Evolutionary conservation across 2,888 invertebrate genomes (phyloP).

Genomic region (Drosophila emarginata): DNA sequence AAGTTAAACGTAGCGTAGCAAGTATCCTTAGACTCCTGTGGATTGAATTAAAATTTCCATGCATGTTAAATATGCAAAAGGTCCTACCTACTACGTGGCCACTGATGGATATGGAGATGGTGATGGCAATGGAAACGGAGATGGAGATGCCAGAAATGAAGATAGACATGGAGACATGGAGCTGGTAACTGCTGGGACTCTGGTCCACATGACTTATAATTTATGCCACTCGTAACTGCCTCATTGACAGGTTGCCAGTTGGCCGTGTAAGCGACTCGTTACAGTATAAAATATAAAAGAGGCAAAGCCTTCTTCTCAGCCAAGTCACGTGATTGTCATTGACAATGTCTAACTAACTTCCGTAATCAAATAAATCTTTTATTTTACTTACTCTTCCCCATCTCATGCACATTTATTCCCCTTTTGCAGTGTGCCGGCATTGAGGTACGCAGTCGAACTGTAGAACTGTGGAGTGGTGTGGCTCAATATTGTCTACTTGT

Average conservation of each 20-base stretch:
- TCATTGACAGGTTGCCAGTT: conserved; percentile 66
- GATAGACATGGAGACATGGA: conserved; percentile 4
- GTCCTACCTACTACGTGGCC: conserved; percentile 17
- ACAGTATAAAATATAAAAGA: conserved; percentile 1
- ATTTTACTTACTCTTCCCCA: conserved; percentile 5
- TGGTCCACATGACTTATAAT: conserved; percentile 47
- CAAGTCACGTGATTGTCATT: conserved; percentile 55
- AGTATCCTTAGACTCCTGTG: conserved; percentile 46
- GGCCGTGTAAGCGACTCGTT: conserved; percentile 54
- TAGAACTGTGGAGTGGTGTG: conserved; percentile 82
- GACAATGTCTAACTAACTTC: conserved; percentile 43
- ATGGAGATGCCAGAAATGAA: conserved; percentile 11
- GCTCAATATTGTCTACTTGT: conserved; percentile 82
- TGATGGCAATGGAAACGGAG: background rate
- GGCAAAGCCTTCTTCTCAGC: conserved; percentile 39
- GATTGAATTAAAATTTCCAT: conserved; percentile 62
- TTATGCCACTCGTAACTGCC: conserved; percentile 60
- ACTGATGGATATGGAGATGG: conserved; percentile 25
- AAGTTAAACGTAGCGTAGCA: conserved; percentile 43
- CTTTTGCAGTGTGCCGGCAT: conserved; percentile 79
- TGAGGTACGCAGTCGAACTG: conserved; percentile 80
- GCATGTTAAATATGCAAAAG: conserved; percentile 51
- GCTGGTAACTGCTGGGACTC: background rate
- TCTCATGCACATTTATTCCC: background rate
- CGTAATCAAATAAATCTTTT: conserved; percentile 47